Evolutionary conservation across 1,140 invertebrate genomes (phyloP), one percentile per base, ranked within the genome.

Genomic region (Chionoecetes opilio): DNA sequence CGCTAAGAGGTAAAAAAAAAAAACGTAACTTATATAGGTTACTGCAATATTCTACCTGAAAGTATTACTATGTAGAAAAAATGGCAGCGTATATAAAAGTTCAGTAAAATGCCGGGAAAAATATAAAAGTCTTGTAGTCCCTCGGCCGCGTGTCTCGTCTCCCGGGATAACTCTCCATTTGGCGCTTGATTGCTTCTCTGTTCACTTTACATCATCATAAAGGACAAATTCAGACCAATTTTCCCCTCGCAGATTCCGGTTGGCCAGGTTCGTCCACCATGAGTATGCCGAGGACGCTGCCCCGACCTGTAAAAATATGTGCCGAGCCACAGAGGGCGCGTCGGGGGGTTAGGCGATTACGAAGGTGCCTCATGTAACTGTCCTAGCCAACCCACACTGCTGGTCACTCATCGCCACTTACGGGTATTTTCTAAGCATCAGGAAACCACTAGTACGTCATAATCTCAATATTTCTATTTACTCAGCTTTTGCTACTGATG

Each of bases 191-290:
- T 92, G 75, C 63, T 92, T 92, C 11, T 29, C 91, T 84, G 91
- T 92, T 84, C 91, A 92, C 91, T 92, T 37, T 92, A 75, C 91
- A 35, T 84, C 91, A 92, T 75, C 91, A 37, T 92, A 84, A 92
- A 92, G 63, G 63, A 38, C 91, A 92, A 84, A 92, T 37, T 37
- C 63, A 84, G 3, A 92, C 91, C 91, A 92, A 84, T 92, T 92
- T 92, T 92, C 91, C 82, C n/a, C 90, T 86, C 84, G 31, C 35
- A 32, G 31, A 31, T 17, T 86, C 29, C 84, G 31, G 32, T 37
- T 34, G 84, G 32, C 31, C 21, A 32, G 32, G 9, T 9, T 86
- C 32, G 84, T 34, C 31, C 31, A 37, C 31, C 35, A 86, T 17
- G 26, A 21, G 84, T 86, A 86, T 37, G 35, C 11, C 14, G 35